phyloP scores from a whole-genome alignment of 2,797 vertebrate genomes.

The Antennarius maculatus region DNA sequence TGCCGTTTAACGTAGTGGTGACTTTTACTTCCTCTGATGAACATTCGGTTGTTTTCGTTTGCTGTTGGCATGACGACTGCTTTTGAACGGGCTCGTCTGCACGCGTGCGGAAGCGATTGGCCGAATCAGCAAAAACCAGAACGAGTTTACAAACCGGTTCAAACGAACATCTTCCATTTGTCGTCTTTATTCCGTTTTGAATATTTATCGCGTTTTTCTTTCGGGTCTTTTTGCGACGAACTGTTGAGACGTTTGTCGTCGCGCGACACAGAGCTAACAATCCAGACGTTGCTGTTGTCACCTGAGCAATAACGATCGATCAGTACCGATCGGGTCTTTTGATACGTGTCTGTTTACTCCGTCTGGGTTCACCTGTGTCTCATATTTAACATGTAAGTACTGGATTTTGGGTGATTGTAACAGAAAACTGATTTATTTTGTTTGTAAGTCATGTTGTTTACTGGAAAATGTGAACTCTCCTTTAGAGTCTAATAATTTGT shows the following conservation, averaged over 20 bases:
- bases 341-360: conserved; percentile 18
- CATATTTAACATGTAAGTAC: conserved; percentile 27
- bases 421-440: conserved; percentile 21
- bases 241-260: not conserved
- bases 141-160: too few species aligned
- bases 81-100: too few species aligned
- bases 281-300: not conserved
- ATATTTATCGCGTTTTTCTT: not conserved
- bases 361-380: conserved; percentile 1
- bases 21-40: too few species aligned
- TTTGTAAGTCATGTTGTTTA: conserved; percentile 38
- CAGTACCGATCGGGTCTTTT: not conserved
- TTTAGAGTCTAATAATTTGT: conserved; percentile 43
- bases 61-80: too few species aligned
- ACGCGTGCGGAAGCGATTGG: too few species aligned
- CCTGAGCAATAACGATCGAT: conserved; percentile 33
- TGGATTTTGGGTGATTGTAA: conserved; percentile 21
- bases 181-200: not conserved
- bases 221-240: not conserved
- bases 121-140: too few species aligned
- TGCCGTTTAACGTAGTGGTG: too few species aligned
- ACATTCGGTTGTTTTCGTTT: too few species aligned
- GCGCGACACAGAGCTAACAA: not conserved
- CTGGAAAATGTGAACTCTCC: conserved; percentile 62
- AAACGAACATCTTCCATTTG: not conserved